phyloP scores from a whole-genome alignment of 1,140 invertebrate genomes.

The Caenorhabditis latens region DNA sequence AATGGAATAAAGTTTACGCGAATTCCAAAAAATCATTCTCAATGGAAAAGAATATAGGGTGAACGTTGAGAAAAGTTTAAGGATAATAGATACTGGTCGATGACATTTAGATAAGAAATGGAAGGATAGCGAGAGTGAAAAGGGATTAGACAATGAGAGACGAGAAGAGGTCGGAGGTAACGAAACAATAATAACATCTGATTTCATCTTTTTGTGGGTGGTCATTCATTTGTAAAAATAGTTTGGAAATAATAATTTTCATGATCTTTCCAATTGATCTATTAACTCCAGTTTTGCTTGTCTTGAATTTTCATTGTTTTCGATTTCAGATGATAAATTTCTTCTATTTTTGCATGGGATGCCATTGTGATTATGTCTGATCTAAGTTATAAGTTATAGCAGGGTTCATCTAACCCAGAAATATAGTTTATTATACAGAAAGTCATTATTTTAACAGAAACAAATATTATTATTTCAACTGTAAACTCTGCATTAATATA shows the following conservation, averaged over 20 bases:
- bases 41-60: not conserved
- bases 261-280: too few relatives aligned
- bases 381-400: not conserved
- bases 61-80: not conserved
- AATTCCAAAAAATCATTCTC: not conserved
- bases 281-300: too few relatives aligned
- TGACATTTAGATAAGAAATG: conserved; percentile 41
- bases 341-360: too few relatives aligned
- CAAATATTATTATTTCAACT: not conserved
- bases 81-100: not conserved
- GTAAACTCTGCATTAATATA: conserved; percentile 10
- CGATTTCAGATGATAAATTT: too few relatives aligned
- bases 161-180: conserved; percentile 17
- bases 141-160: not conserved
- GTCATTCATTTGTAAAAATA: not conserved
- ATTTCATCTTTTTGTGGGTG: conserved; percentile 7
- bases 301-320: too few relatives aligned
- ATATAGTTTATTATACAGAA: not conserved
- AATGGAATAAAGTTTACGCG: not conserved
- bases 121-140: not conserved
- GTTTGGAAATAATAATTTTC: not conserved
- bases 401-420: not conserved
- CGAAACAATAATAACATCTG: conserved; percentile 17
- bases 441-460: not conserved
- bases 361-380: too few relatives aligned